Evolutionary conservation across 2,113 vertebrate genomes (phyloP).

Genomic region (Zosterops japonicus): DNA sequence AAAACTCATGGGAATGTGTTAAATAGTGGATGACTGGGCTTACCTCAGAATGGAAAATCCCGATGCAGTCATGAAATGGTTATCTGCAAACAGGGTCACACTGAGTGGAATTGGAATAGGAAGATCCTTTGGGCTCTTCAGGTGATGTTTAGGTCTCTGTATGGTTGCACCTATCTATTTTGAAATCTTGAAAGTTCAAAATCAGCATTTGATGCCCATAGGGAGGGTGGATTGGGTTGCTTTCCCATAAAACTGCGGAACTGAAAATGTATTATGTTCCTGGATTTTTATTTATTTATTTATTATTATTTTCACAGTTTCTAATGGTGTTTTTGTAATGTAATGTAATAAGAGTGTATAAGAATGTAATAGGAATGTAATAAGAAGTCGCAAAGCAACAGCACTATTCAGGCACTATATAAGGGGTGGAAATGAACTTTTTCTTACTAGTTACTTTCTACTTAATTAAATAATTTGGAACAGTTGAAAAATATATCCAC

Average conservation of each 20-base stretch:
- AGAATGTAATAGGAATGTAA: neutral
- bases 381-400: neutral
- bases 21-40: neutral
- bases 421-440: neutral
- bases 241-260: neutral
- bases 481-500: neutral
- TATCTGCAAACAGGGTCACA: neutral
- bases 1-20: neutral
- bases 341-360: too few species aligned
- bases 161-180: neutral
- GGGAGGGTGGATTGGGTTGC: neutral
- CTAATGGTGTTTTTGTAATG: neutral
- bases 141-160: neutral
- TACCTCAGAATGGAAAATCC: neutral
- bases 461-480: neutral
- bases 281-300: neutral
- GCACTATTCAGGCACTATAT: neutral
- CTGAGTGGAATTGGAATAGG: neutral
- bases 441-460: neutral
- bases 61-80: neutral
- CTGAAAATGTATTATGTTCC: accelerated
- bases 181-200: neutral
- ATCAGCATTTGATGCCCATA: accelerated
- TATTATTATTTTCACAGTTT: neutral
- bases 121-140: neutral